Conservation (phyloP, 2,113 vertebrate species). For the Madoqua kirkii region DNA sequence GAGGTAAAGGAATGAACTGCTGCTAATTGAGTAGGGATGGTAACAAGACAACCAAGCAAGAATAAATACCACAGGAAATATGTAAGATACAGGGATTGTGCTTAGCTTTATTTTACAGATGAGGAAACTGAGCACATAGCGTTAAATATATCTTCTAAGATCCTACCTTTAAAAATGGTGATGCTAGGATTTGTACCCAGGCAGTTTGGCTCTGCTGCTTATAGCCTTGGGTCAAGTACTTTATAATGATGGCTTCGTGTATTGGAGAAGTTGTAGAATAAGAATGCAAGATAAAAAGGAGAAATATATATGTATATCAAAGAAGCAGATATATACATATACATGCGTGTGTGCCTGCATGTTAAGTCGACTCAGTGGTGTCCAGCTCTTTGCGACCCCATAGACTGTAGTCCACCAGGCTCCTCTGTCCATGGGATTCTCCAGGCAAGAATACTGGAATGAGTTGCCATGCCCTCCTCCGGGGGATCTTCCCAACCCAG, state of each 20-base stretch:
- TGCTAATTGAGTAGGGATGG: background rate
- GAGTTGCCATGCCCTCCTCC: background rate
- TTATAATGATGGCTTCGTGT: background rate
- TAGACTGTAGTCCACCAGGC: background rate
- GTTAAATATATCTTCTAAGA: background rate
- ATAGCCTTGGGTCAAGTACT: background rate
- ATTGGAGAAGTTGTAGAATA: background rate
- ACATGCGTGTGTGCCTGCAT: fast-evolving
- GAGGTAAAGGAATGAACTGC: background rate
- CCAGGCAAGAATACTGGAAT: background rate
- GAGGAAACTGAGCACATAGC: background rate
- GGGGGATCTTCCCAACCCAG: background rate
- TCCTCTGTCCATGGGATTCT: background rate
- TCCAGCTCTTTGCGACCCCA: background rate
- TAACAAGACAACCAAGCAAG: background rate
- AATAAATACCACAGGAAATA: background rate
- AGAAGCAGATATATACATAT: background rate
- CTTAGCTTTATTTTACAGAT: background rate
- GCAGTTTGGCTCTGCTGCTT: background rate
- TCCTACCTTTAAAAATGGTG: background rate
- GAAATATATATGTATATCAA: background rate
- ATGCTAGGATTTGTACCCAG: background rate
- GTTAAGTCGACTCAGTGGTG: background rate
- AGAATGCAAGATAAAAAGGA: background rate
- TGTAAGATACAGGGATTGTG: background rate